A percentile compares a stretch with the other conserved stretches of the same genome.
Evolutionary conservation across 2,888 invertebrate species (phyloP).

Genomic region (Macropis europaea): DNA sequence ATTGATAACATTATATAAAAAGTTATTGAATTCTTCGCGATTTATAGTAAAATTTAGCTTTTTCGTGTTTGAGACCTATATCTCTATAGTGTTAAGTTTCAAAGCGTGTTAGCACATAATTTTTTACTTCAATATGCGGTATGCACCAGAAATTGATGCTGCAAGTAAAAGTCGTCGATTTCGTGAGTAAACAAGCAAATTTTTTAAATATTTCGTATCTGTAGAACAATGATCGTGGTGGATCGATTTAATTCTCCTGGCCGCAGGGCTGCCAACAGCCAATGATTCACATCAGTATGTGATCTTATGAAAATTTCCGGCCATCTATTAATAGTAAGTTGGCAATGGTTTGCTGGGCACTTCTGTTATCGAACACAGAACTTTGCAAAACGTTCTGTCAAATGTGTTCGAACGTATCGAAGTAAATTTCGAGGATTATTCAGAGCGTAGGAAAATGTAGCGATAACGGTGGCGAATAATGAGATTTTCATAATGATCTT

Average conservation of each 20-base stretch:
- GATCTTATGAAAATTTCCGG: neutral
- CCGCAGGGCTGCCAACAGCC: neutral
- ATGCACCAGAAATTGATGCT: neutral
- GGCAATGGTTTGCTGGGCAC: constrained; percentile 14
- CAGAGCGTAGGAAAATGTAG: constrained; percentile 1
- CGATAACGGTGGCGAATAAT: neutral
- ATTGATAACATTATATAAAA: too few relatives aligned
- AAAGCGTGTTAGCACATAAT: too few relatives aligned
- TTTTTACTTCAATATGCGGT: too few relatives aligned
- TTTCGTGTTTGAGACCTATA: neutral
- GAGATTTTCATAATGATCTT: neutral
- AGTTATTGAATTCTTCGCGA: neutral
- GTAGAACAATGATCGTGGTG: neutral
- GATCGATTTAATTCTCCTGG: neutral
- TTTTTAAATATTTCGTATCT: neutral
- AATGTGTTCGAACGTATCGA: neutral
- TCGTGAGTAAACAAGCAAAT: neutral
- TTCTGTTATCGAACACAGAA: constrained; percentile 13
- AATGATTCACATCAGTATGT: neutral
- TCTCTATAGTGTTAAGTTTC: too few relatives aligned
- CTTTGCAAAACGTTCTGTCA: constrained; percentile 1
- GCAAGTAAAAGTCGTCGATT: neutral
- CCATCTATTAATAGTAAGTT: neutral
- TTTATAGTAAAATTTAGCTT: neutral
- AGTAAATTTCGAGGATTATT: neutral